Evolutionary conservation across 2,113 vertebrate species (phyloP), one percentile per base, ranked within the genome.

Genomic region (Gobius niger): DNA sequence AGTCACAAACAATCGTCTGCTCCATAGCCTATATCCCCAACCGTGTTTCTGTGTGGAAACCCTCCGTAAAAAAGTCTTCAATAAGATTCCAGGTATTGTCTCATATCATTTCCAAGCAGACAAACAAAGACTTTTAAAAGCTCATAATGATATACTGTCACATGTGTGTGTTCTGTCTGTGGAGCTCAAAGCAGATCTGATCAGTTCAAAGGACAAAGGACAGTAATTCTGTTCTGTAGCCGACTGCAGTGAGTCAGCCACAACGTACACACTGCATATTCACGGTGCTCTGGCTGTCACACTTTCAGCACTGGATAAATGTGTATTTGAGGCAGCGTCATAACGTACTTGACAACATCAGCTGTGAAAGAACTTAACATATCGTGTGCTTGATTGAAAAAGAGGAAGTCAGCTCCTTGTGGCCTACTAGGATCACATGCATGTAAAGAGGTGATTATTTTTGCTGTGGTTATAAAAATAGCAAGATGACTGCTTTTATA

Each of bases 241-340:
- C 75, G 57, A 78, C 71, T 51, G 70, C 60, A 67, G 78, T 84
- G 77, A 84, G 52, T 89, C 86, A 87, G 67, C 34, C 68, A 75
- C 50, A 67, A 68, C 54, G 71, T 60, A 71, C 68, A 53, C 14
- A 52, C 63, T 24, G 69, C 65, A 76, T 77, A 44, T 65, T 42
- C 52, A 44, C 49, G 69, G 54, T 70, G 40, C 46, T 50, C 44
- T 47, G 68, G 64, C 15, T 9, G 50, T 62, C 13, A 18, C 19
- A 19, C 60, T 14, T 50, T 62, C 19, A 42, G 42, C 59, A 49
- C 47, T 61, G n/a, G 75, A 61, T 66, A 66, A 9, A 46, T 34
- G 44, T 9, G 44, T 46, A 7, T 46, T 7, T 6, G 12, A 4
- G 47, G 65, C 42, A 42, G 42, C 56, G 57, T 40, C 47, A 12